Percentiles rank a stretch among this genome's conserved stretches.
Conservation (phyloP, 2,797 vertebrate species). For the Arctocebus calabarensis region DNA sequence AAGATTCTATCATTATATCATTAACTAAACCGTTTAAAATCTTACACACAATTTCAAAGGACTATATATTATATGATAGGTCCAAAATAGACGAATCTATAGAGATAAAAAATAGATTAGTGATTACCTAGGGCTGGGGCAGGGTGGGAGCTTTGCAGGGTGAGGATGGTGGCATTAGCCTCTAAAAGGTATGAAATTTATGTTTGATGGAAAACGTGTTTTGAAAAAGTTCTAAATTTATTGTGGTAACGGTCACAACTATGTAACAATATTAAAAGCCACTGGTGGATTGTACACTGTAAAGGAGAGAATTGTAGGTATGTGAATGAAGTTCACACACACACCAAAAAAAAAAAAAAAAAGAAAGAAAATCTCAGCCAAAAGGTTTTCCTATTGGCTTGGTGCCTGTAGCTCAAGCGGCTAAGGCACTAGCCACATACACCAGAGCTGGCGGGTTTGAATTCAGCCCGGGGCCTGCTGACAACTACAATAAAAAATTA, state of each 20-base stretch:
- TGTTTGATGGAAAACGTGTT: neutral
- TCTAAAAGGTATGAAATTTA: neutral
- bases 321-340: neutral
- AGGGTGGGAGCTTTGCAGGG: fast-evolving
- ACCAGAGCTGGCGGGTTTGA: too few species aligned
- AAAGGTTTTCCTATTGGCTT: neutral
- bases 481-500: too few species aligned
- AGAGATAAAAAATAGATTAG: neutral
- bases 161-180: fast-evolving
- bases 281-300: neutral
- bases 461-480: too few species aligned
- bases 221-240: constrained; percentile 17
- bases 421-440: too few species aligned
- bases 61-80: neutral
- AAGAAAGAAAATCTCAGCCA: neutral
- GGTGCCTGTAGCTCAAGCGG: too few species aligned
- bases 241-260: neutral
- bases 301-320: neutral
- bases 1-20: neutral
- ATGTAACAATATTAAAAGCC: neutral
- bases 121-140: neutral
- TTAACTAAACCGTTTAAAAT: neutral
- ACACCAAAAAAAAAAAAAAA: too few species aligned
- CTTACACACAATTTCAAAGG: neutral
- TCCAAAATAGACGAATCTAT: neutral